Evolutionary conservation across 2,888 invertebrate genomes (phyloP).

Genomic region (Drosophila merina): DNA sequence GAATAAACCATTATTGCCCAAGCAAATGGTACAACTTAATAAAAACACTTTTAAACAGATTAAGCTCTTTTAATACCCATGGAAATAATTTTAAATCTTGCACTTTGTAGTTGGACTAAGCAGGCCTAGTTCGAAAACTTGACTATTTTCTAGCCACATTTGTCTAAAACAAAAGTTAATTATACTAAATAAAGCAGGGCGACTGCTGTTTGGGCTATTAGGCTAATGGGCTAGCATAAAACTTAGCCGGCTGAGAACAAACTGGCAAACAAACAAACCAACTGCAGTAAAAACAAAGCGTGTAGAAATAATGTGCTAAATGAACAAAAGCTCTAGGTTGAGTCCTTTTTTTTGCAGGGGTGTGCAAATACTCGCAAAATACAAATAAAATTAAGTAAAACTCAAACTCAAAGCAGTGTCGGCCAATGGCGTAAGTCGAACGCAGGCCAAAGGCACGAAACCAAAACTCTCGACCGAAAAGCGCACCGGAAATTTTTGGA

Average conservation of each 20-base stretch:
- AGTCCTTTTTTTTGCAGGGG: conserved; percentile 15
- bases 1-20: too few relatives aligned
- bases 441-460: conserved; percentile 14
- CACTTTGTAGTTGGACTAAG: not conserved
- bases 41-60: too few relatives aligned
- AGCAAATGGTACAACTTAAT: too few relatives aligned
- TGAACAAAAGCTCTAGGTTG: conserved; percentile 45
- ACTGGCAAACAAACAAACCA: conserved; percentile 41
- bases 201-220: conserved; percentile 53
- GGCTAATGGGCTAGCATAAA: conserved; percentile 59
- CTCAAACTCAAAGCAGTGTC: conserved; percentile 52
- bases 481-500: conserved; percentile 36
- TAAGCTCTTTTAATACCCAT: conserved; percentile 26
- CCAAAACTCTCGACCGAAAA: conserved; percentile 32
- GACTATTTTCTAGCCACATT: conserved; percentile 13
- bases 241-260: conserved; percentile 46
- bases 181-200: conserved; percentile 47
- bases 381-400: conserved; percentile 74
- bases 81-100: conserved; percentile 1
- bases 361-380: conserved; percentile 56
- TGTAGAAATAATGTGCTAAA: conserved; percentile 68
- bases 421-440: conserved; percentile 28
- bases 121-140: not conserved
- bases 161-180: conserved; percentile 54
- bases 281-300: conserved; percentile 62